Base-by-base conservation (phyloP, 2,888 invertebrate species). In the Drosophila pegasa region DNA sequence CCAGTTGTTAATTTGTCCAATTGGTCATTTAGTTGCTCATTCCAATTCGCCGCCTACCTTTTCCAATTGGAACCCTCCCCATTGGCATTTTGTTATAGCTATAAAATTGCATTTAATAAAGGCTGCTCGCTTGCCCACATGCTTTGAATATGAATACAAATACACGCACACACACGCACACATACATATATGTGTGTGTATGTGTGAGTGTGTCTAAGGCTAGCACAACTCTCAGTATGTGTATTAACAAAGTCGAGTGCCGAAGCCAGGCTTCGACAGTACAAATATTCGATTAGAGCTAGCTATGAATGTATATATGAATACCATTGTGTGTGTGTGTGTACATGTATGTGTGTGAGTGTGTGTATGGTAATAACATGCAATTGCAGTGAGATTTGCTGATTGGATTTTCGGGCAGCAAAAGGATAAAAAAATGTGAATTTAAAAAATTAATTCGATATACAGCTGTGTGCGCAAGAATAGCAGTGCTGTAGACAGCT, bases 261-360 rank as follows among this genome's bases (percentile, higher is more conserved):
- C 48, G 51, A 80, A 80, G 84, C 81, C 84, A 67, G 60, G 80
- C 87, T 83, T 80, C 78, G 52, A 14, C 62, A 43, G 63, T 47
- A 52, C 51, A 62, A 43, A 40, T 61, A 66, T 63, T 60, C 55
- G 47, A 50, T 59, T 66, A 62, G 50, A 47, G 29, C 61, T 78
- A 58, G 35, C 64, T 69, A 62, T 54, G 48, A 51, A 29, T 55
- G 68, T 60, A 58, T 60, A 58, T 47, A 45, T 27, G 10, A 31
- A 41, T 55, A 41, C 40, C 18, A 27, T 41, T 20, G 29, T 37
- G 40, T 31, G 18, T 27, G 3, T 27, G 16, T 43, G 58, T 40
- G n/a, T 29, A 18, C 57, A 16, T 22, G 16, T 16, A 5, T 43
- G n/a, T 41, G n/a, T 9, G 9, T 22, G 20, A 22, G 41, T 25